Conservation (phyloP, 2,888 invertebrate species). For the Acrocera orbiculus region DNA sequence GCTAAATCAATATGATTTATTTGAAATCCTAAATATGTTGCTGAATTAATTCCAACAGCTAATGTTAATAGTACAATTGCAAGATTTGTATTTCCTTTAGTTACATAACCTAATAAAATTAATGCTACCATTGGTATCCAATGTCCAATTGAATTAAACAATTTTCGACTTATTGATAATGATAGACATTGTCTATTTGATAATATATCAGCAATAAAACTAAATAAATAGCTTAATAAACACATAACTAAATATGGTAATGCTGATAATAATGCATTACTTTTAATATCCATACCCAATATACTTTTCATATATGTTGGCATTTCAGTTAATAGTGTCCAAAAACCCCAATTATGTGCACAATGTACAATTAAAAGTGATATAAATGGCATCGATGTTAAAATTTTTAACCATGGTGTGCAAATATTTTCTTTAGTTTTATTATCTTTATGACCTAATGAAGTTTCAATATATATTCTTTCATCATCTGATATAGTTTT, state of each 20-base stretch:
- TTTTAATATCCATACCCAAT: slow-evolving; percentile 49
- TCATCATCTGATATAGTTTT: slow-evolving; percentile 44
- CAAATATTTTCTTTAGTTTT: slow-evolving; percentile 16
- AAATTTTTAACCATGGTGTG: slow-evolving; percentile 59
- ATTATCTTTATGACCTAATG: slow-evolving; percentile 33
- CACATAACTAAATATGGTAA: slow-evolving; percentile 59
- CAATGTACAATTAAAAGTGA: slow-evolving; percentile 53
- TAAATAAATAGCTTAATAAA: slow-evolving; percentile 50
- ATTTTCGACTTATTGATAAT: slow-evolving; percentile 29
- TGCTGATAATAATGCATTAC: slow-evolving; percentile 50
- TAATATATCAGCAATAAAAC: slow-evolving; percentile 40
- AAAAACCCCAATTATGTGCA: slow-evolving; percentile 62
- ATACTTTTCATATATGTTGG: slow-evolving; percentile 63
- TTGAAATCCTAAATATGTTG: slow-evolving; percentile 59
- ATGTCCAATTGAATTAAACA: slow-evolving; percentile 41
- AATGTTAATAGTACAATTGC: slow-evolving; percentile 49
- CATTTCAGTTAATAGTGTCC: slow-evolving; percentile 65
- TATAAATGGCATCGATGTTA: slow-evolving; percentile 59
- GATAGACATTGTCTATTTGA: slow-evolving; percentile 22
- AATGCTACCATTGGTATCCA: slow-evolving; percentile 52
- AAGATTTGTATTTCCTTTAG: slow-evolving; percentile 23
- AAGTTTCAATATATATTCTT: slow-evolving; percentile 46
- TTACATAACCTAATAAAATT: slow-evolving; percentile 40
- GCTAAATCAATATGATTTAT: slow-evolving; percentile 72
- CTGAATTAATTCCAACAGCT: slow-evolving; percentile 59